Conservation (phyloP, 2,113 vertebrate genomes). For the Phyllostomus hastatus region DNA sequence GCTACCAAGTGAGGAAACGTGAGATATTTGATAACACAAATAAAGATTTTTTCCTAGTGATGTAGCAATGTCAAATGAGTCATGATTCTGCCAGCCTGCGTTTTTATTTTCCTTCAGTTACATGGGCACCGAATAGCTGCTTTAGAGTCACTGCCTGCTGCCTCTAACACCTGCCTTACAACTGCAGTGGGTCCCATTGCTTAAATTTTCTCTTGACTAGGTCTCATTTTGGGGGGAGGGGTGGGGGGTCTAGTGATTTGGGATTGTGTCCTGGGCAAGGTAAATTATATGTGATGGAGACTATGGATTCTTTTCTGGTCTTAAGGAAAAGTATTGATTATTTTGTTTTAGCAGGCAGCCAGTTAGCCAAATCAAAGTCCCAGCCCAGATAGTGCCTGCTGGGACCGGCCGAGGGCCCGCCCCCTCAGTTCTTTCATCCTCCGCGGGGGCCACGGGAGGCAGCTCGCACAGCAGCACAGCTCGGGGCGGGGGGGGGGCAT, state of each 20-base stretch:
- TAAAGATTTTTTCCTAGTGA: background rate
- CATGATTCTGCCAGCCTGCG: background rate
- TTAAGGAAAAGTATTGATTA: background rate
- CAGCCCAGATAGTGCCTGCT: no score
- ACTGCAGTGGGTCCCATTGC: background rate
- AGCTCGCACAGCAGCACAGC: background rate
- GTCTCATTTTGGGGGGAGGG: no score
- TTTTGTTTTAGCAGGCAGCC: background rate
- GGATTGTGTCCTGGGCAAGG: background rate
- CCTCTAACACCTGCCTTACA: background rate
- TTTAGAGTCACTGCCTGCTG: background rate
- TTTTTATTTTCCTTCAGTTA: background rate
- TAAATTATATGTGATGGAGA: background rate
- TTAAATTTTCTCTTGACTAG: background rate
- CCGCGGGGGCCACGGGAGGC: no score
- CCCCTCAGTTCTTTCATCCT: background rate
- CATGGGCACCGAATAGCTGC: background rate
- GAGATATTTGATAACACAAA: background rate
- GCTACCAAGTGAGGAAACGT: background rate
- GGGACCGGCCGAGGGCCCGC: fast-evolving
- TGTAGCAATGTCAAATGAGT: background rate
- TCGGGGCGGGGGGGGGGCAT: background rate
- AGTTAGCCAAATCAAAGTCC: background rate
- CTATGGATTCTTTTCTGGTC: background rate
- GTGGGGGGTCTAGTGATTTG: background rate